These are phyloP conservation scores for Gopherus evgoodei DNA, from an alignment of 2,113 vertebrate genomes.

Conservation along the genomic window DNA sequence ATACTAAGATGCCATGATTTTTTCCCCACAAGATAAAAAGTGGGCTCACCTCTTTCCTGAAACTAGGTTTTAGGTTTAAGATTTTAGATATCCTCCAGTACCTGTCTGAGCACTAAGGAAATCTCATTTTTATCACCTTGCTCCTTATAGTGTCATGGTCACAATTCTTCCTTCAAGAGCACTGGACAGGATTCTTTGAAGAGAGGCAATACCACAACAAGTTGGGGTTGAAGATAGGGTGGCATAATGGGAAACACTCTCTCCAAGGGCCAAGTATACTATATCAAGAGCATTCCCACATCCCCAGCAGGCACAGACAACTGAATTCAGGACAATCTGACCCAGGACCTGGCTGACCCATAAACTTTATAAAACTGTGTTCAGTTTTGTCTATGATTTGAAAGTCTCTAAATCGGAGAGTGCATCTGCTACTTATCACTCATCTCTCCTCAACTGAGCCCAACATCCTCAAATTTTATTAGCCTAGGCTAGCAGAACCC, in stretches of 20 bases:
- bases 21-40: neutral
- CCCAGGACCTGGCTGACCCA: neutral
- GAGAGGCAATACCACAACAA: neutral
- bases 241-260: neutral
- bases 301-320: rapidly evolving
- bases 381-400: neutral
- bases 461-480: rapidly evolving
- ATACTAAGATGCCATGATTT: neutral
- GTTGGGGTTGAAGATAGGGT: neutral
- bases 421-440: neutral
- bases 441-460: neutral
- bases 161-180: neutral
- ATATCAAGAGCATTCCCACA: neutral
- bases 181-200: neutral
- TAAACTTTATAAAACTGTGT: neutral
- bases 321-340: neutral
- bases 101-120: neutral
- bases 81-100: neutral
- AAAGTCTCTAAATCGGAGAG: neutral
- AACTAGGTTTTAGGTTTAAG: neutral
- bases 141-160: neutral
- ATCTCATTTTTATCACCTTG: neutral
- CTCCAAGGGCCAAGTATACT: neutral
- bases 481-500: neutral
- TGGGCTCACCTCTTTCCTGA: neutral